phyloP scores from a whole-genome alignment of 2,888 invertebrate species.

The Tachystola acroxantha region DNA sequence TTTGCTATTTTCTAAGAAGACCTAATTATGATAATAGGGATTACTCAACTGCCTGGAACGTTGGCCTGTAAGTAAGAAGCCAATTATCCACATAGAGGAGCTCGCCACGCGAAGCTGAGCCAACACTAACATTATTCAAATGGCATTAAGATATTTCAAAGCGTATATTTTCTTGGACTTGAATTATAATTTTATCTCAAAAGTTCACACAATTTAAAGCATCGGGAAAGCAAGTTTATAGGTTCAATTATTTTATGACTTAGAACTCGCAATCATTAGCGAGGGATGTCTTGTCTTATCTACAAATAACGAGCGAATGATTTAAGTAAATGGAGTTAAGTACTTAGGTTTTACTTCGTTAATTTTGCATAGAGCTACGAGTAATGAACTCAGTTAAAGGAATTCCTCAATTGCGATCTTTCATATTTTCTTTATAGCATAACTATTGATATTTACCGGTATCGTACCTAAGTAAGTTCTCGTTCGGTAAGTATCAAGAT shows the following conservation, averaged over 20 bases:
- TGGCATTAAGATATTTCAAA: background rate
- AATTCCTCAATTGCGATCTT: too few species aligned
- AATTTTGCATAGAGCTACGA: conserved; percentile 8
- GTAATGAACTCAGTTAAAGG: conserved; percentile 8
- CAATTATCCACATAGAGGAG: conserved; percentile 39
- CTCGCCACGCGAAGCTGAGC: conserved; percentile 36
- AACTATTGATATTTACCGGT: too few species aligned
- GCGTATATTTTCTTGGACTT: background rate
- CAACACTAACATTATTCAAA: conserved; percentile 32
- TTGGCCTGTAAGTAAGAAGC: conserved; percentile 38
- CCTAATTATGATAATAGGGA: conserved; percentile 34
- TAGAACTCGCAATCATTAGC: conserved; percentile 19
- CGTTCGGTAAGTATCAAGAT: too few species aligned
- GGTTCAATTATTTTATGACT: conserved; percentile 12
- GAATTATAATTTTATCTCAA: background rate
- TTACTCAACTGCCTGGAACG: conserved; percentile 34
- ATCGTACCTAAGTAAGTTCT: too few species aligned
- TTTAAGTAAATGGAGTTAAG: conserved; percentile 11
- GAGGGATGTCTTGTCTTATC: conserved; percentile 11
- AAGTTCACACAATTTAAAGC: background rate
- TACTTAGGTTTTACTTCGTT: conserved; percentile 9
- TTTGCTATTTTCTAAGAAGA: conserved; percentile 9
- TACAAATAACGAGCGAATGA: conserved; percentile 6
- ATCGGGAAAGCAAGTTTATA: conserved; percentile 3
- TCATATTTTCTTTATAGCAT: too few species aligned